Evolutionary conservation across 2,797 vertebrate genomes (phyloP), one percentile per base, ranked within the genome.

Genomic region (Pantherophis alleghaniensis): DNA sequence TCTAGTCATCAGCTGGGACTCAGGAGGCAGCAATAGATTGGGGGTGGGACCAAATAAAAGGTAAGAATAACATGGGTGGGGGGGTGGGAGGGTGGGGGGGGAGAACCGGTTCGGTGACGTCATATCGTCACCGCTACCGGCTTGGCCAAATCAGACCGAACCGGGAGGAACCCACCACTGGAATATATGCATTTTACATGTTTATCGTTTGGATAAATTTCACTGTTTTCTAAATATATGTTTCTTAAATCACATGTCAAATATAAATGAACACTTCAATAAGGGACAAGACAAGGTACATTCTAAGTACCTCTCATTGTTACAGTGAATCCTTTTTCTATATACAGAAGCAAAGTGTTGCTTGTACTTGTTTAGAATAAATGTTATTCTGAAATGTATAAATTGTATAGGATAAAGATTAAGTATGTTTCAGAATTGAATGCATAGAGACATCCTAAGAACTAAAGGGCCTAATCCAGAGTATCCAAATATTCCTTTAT

Each of bases 101-200:
- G 37, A 37, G 37, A 37, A 37, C 37, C 37, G 37, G 37, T 37
- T 37, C 2, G 2, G 37, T 37, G 37, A 37, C 3, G 0, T 37
- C 37, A 37, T 37, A 37, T 37, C 37, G 2, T 37, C 37, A 37
- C 37, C 0, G 37, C 37, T 37, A 37, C 37, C 37, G 37, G 37
- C 37, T 37, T 2, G 37, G 37, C 37, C 37, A 2, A 37, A 37
- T 37, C 37, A 37, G 37, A 37, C 37, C 37, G 37, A 37, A 37
- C 37, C 37, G 37, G 37, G 37, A 37, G 37, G 37, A 37, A 37
- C 3, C 37, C 37, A 37, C 37, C 37, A 37, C 37, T 37, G 37
- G 93, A 94, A 87, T 74, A 93, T 83, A 28, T 79, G 10, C 94
- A 96, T 4, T 92, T 32, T 9, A 53, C 51, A 53, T 53, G 51